Conservation (phyloP, 2,797 vertebrate species). For the Anguilla obscura region DNA sequence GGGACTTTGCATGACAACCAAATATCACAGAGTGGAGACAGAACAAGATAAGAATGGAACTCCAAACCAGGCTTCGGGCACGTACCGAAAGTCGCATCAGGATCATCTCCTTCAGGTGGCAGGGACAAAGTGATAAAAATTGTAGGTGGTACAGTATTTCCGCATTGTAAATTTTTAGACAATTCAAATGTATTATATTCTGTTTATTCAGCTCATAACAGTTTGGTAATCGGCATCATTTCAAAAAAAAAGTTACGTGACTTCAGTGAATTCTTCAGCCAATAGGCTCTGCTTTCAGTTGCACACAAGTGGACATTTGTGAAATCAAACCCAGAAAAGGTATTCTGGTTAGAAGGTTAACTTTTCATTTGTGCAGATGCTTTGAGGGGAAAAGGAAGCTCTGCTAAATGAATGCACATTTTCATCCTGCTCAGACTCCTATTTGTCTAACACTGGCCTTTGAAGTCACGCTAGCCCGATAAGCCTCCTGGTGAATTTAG, state of each 20-base stretch:
- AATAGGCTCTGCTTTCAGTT: not conserved
- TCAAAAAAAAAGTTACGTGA: not conserved
- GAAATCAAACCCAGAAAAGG: conserved; percentile 16
- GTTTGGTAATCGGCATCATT: conserved; percentile 17
- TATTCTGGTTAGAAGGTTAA: conserved; percentile 25
- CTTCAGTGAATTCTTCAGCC: conserved; percentile 1
- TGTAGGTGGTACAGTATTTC: not conserved
- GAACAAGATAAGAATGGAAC: not conserved
- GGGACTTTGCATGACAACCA: not conserved
- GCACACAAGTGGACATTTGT: conserved; percentile 7
- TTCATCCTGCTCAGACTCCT: conserved; percentile 12
- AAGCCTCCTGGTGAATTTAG: not conserved
- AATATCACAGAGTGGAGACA: not conserved
- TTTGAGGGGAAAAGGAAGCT: conserved; percentile 6
- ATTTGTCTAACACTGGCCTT: conserved; percentile 8
- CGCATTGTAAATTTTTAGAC: not conserved
- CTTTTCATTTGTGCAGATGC: conserved; percentile 32
- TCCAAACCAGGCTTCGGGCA: not conserved
- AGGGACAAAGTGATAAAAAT: not conserved
- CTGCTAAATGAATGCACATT: conserved; percentile 30
- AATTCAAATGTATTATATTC: conserved; percentile 11
- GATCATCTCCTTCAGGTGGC: not conserved
- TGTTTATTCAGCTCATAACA: conserved; percentile 5
- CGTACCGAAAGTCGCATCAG: not conserved
- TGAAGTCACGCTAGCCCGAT: not conserved